Evolutionary conservation across 2,888 invertebrate genomes (phyloP).

Genomic region (Caenorhabditis macrosperma): DNA sequence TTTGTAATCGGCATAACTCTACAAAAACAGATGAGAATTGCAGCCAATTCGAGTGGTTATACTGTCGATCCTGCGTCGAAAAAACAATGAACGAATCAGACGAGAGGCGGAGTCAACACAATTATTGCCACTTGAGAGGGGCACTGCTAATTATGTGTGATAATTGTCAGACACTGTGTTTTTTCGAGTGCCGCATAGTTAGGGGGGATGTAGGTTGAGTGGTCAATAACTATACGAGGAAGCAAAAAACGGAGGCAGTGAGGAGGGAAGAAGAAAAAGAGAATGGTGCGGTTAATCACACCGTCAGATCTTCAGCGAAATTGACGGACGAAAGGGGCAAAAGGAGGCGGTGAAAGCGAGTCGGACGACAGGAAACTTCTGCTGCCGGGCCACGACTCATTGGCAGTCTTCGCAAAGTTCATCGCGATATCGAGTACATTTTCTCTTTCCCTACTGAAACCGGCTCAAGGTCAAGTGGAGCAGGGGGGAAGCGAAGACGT

Average conservation of each 20-base stretch:
- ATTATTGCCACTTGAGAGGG: constrained; percentile 43
- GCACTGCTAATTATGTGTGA: constrained; percentile 20
- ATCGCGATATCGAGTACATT: constrained; percentile 14
- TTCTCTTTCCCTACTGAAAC: background rate
- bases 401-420: constrained; percentile 31
- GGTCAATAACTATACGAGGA: constrained; percentile 39
- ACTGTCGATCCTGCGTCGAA: background rate
- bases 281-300: constrained; percentile 45
- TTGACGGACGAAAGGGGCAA: constrained; percentile 28
- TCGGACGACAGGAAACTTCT: constrained; percentile 25
- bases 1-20: constrained; percentile 49
- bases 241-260: constrained; percentile 22
- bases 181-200: constrained; percentile 15
- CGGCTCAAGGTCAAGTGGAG: background rate
- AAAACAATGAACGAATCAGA: constrained; percentile 20
- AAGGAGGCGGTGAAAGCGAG: constrained; percentile 11
- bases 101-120: constrained; percentile 14
- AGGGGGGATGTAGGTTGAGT: constrained; percentile 31
- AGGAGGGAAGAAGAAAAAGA: constrained; percentile 8
- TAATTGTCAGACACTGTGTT: constrained; percentile 4
- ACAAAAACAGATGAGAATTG: constrained; percentile 44
- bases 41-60: constrained; percentile 20
- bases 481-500: background rate
- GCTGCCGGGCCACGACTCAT: constrained; percentile 11
- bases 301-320: constrained; percentile 41